Conservation (phyloP, 2,797 vertebrate genomes). For the Hyperoplus immaculatus region DNA sequence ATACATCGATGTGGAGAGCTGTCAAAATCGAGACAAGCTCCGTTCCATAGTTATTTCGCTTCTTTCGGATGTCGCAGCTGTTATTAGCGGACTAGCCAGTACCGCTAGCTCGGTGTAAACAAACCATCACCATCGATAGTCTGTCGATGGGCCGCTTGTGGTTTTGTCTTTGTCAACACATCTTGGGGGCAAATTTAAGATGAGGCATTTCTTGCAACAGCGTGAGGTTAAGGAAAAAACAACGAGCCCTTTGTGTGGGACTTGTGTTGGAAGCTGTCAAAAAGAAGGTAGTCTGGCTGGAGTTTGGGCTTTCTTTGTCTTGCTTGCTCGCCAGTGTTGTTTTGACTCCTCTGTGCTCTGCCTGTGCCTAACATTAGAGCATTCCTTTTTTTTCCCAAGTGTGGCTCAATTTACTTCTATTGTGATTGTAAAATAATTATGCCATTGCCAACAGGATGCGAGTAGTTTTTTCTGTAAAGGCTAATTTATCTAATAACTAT, state of each 20-base stretch:
- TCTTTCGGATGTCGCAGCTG: conserved; percentile 62
- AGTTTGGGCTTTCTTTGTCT: conserved; percentile 79
- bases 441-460: not conserved
- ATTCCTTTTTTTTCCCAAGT: not conserved
- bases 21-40: conserved; percentile 58
- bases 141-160: conserved; percentile 31
- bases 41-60: conserved; percentile 61
- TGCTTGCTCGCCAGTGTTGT: conserved; percentile 56
- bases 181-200: not conserved
- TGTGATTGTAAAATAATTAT: not conserved
- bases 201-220: not conserved
- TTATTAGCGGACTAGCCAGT: conserved; percentile 74
- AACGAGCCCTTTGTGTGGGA: not conserved
- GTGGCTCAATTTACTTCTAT: not conserved
- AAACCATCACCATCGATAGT: conserved; percentile 63
- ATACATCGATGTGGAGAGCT: conserved; percentile 28
- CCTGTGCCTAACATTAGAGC: conserved; percentile 22
- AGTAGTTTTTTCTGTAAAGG: not conserved
- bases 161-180: conserved; percentile 3
- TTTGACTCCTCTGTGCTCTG: conserved; percentile 39
- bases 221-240: not conserved
- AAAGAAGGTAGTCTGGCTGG: conserved; percentile 50
- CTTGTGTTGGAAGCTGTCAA: conserved; percentile 45
- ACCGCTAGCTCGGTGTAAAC: conserved; percentile 81
- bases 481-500: not conserved